Percentiles rank a stretch among this genome's conserved stretches.
These are phyloP conservation scores for Delphinus delphis DNA, from an alignment of 2,113 vertebrate species.

Conservation along the genomic window DNA sequence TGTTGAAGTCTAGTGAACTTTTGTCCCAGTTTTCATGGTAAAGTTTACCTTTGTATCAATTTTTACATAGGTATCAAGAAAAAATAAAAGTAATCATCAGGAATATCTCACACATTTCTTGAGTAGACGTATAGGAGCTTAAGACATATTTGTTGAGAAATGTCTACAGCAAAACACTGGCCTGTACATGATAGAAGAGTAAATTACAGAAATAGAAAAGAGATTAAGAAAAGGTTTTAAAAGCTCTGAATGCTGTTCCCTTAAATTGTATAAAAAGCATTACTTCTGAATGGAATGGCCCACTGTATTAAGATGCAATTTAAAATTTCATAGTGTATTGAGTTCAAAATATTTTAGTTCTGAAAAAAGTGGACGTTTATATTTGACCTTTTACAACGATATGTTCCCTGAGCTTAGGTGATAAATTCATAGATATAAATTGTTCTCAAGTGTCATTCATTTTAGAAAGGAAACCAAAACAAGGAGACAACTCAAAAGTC, in stretches of 20 bases:
- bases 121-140: neutral
- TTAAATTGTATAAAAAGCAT: neutral
- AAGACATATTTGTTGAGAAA: neutral
- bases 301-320: neutral
- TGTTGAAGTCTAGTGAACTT: neutral
- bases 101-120: neutral
- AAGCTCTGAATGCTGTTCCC: neutral
- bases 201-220: neutral
- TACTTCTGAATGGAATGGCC: neutral
- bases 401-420: neutral
- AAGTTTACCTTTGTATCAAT: neutral
- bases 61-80: neutral
- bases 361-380: neutral
- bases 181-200: neutral
- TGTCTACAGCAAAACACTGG: neutral
- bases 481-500: neutral
- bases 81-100: neutral
- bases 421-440: slow-evolving; percentile 5
- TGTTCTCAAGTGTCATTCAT: neutral
- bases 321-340: neutral
- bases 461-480: slow-evolving; percentile 10
- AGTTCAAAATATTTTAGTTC: neutral
- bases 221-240: neutral
- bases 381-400: slow-evolving; percentile 7
- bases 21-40: neutral